Base-by-base conservation (phyloP, 2,888 invertebrate species). In the Pelosia muscerda region DNA sequence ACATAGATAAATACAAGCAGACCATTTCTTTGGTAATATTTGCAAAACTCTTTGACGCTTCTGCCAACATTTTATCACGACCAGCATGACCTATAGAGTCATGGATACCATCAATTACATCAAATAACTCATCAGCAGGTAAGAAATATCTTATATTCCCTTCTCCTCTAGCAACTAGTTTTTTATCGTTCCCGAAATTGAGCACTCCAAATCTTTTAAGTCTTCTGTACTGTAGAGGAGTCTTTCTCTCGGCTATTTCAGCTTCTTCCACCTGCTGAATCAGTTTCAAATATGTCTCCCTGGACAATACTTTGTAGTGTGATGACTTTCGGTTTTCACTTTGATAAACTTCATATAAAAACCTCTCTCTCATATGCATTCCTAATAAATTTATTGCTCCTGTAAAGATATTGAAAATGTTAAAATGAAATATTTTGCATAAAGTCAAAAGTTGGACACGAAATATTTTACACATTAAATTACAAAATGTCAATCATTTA, bases 81-180 rank as follows among this genome's bases (percentile, higher is more conserved):
- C 84, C 84, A 66, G 81, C 84, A 66, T 86, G 84, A 25, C 83
- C 83, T 59, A 81, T 68, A 58, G 77, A 71, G 22, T 77, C 68
- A 66, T 84, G 82, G 56, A 77, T 76, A 49, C 74, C 80, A 53
- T 82, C 68, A 75, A 85, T 79, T 0, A 69, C 69, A 66, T 69
- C 69, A 49, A 58, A 69, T 3, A 69, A 22, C 9, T 69, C 69
- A 49, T 69, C 69, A 0, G 69, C 69, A 15, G 69, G 65, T 38
- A 69, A 22, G 34, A 66, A 69, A 38, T 69, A 69, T n/a, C 58
- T 69, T 22, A 61, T 23, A 22, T 59, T 66, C 0, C 49, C 49
- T 42, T 63, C 65, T 28, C 59, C 60, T 49, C 54, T 69, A 11
- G 62, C 54, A n/a, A 69, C 59, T 0, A 69, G 59, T 59, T 62